Evolutionary conservation across 2,113 vertebrate species (phyloP).

Genomic region (Apteryx owenii): DNA sequence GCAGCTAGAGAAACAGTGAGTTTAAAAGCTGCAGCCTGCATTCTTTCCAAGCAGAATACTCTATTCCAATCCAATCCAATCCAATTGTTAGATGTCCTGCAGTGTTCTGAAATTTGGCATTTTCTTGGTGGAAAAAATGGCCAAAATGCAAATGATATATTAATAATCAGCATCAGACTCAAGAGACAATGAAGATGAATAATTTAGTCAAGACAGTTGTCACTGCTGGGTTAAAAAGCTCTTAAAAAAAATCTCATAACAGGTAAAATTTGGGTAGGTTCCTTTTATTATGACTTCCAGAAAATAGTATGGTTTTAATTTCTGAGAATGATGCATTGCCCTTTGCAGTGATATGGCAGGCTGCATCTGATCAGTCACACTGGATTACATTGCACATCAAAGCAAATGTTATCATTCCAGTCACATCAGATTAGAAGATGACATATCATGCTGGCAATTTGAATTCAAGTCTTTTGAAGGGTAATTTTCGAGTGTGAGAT

Average conservation of each 20-base stretch:
- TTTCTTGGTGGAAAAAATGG: neutral
- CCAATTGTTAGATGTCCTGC: neutral
- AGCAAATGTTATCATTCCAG: slow-evolving; percentile 58
- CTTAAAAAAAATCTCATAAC: neutral
- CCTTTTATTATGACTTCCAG: neutral
- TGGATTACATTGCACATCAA: slow-evolving; percentile 47
- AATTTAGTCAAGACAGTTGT: neutral
- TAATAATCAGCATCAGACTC: neutral
- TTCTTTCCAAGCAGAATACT: neutral
- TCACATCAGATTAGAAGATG: slow-evolving; percentile 66
- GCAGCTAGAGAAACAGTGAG: neutral
- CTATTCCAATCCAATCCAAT: neutral
- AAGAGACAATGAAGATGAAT: neutral
- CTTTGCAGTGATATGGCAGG: slow-evolving; percentile 30
- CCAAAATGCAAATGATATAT: neutral
- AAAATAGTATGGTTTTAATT: slow-evolving; percentile 31
- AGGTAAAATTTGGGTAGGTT: neutral
- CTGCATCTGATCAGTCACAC: slow-evolving; percentile 59
- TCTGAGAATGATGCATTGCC: neutral
- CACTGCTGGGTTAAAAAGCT: neutral
- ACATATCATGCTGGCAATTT: slow-evolving; percentile 58
- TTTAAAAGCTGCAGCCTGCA: neutral
- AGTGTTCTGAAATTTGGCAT: neutral
- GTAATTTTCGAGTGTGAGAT: slow-evolving; percentile 62
- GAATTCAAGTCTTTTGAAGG: slow-evolving; percentile 63